Conservation (phyloP, 2,888 invertebrate genomes). For the Acleris sparsana region DNA sequence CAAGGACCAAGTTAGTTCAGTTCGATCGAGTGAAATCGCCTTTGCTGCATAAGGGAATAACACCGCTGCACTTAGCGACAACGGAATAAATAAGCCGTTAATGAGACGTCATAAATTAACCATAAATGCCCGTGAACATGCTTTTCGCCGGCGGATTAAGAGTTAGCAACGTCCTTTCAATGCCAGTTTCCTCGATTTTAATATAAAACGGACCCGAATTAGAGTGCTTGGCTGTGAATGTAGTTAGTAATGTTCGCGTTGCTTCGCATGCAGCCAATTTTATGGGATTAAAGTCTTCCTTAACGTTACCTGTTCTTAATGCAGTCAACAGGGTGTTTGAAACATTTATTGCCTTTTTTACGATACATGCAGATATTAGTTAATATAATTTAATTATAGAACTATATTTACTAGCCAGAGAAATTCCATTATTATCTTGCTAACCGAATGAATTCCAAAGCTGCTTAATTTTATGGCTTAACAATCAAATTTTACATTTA, state of each 20-base stretch:
- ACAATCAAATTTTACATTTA: background rate
- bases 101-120: slow-evolving; percentile 41
- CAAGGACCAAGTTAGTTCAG: too few relatives aligned
- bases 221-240: background rate
- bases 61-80: slow-evolving; percentile 29
- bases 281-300: slow-evolving; percentile 3
- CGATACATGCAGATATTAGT: too few relatives aligned
- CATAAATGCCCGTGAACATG: slow-evolving; percentile 27
- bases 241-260: slow-evolving; percentile 2
- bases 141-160: slow-evolving; percentile 20
- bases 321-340: too few relatives aligned
- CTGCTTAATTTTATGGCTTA: too few relatives aligned
- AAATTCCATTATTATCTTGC: too few relatives aligned
- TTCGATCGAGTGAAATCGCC: too few relatives aligned
- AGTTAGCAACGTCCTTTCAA: background rate
- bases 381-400: too few relatives aligned
- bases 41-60: too few relatives aligned
- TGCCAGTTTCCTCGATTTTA: background rate
- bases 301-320: too few relatives aligned
- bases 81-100: slow-evolving; percentile 41
- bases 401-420: too few relatives aligned
- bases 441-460: too few relatives aligned
- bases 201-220: background rate
- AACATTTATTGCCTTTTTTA: too few relatives aligned
- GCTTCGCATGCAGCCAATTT: background rate